Conservation (phyloP, 2,113 vertebrate species). For the Argyrosomus japonicus region DNA sequence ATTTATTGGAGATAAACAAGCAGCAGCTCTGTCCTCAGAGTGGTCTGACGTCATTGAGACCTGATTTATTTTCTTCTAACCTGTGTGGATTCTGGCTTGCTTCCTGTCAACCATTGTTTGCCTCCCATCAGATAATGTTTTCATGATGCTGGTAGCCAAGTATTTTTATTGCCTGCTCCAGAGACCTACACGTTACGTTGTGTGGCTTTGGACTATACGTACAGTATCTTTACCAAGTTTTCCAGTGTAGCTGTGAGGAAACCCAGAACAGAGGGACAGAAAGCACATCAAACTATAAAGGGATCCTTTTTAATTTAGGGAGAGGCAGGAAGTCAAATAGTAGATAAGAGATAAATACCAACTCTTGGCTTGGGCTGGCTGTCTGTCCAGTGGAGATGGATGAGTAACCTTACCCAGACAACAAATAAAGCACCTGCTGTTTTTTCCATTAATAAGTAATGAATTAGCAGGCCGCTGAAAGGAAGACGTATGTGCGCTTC, state of each 20-base stretch:
- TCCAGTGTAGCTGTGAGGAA: background rate
- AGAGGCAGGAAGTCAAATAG: background rate
- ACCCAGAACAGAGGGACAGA: background rate
- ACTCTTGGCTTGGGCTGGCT: background rate
- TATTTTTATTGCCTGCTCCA: background rate
- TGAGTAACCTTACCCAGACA: slow-evolving; percentile 30
- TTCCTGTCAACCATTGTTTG: slow-evolving; percentile 65
- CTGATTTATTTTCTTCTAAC: slow-evolving; percentile 51
- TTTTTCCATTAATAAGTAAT: slow-evolving; percentile 38
- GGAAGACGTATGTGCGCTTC: slow-evolving; percentile 8
- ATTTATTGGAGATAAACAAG: slow-evolving; percentile 58
- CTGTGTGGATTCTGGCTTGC: slow-evolving; percentile 41
- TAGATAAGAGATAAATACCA: slow-evolving; percentile 23
- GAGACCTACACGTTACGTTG: background rate
- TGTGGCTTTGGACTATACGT: background rate
- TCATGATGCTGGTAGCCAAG: slow-evolving; percentile 7
- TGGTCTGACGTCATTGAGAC: slow-evolving; percentile 48
- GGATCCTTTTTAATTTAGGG: background rate
- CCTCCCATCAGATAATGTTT: slow-evolving; percentile 65
- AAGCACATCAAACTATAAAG: background rate
- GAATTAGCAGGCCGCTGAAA: slow-evolving; percentile 10
- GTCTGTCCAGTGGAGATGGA: slow-evolving; percentile 33
- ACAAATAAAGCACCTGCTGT: slow-evolving; percentile 46
- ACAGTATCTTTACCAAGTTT: background rate
- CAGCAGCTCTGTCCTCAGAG: slow-evolving; percentile 20